These are phyloP conservation scores for Galaxea fascicularis DNA, from an alignment of 92 coral and sea anemone genomes.

Conservation along the genomic window DNA sequence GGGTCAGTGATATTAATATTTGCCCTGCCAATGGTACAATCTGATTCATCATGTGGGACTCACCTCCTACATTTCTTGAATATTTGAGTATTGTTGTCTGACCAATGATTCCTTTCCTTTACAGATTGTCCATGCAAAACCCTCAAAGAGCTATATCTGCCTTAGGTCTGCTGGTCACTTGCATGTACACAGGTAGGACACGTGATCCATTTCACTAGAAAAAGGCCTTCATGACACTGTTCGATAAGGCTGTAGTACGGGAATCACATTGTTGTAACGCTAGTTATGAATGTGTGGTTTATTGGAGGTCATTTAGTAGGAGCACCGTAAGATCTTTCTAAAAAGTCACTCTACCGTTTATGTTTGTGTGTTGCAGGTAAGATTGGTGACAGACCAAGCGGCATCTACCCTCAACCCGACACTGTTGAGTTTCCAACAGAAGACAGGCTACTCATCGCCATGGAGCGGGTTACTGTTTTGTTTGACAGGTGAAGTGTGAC, in stretches of 20 bases:
- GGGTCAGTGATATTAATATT: no score
- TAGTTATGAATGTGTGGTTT: not conserved
- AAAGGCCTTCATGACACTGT: no score
- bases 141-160: conserved; percentile 98
- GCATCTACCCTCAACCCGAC: conserved; percentile 86
- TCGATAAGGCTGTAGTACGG: no score
- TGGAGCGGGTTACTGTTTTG: conserved; percentile 95
- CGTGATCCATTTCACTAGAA: not conserved
- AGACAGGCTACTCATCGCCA: conserved; percentile 91
- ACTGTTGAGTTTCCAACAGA: conserved; percentile 90
- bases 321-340: no score
- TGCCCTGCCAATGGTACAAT: no score
- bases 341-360: no score
- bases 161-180: conserved; percentile 85
- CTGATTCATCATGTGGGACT: no score
- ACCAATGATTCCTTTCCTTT: not conserved
- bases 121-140: conserved; percentile 91
- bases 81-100: not conserved
- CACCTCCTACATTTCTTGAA: no score
- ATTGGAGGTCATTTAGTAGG: not conserved
- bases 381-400: conserved; percentile 96
- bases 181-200: conserved; percentile 94
- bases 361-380: conserved; percentile 66
- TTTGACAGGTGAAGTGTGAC: conserved; percentile 81
- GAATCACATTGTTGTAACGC: no score